Percentiles rank a stretch among this genome's conserved stretches.
Conservation (phyloP, 2,888 invertebrate genomes). For the Apantesis nais region DNA sequence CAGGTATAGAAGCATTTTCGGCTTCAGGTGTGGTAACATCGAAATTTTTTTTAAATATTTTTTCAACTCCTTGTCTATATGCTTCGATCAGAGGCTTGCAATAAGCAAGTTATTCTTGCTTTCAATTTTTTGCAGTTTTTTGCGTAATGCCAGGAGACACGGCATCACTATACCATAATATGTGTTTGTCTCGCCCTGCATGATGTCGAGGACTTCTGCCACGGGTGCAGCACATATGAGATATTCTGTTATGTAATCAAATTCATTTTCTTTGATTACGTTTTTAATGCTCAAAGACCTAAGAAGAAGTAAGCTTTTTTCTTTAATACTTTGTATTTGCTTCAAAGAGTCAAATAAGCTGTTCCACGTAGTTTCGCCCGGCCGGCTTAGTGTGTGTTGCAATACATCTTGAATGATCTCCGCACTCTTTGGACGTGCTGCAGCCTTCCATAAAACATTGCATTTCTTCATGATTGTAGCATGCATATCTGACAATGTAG, state of each 20-base stretch:
- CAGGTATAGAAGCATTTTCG: constrained; percentile 30
- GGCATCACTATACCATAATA: constrained; percentile 28
- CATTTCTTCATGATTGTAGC: constrained; percentile 13
- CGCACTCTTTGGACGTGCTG: constrained; percentile 20
- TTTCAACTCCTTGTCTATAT: constrained; percentile 19
- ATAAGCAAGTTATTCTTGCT: constrained; percentile 12
- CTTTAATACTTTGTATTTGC: constrained; percentile 16
- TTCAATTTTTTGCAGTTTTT: constrained; percentile 24
- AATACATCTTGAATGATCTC: constrained; percentile 16
- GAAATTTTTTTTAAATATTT: constrained; percentile 20
- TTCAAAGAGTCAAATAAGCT: constrained; percentile 18
- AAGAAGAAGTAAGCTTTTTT: constrained; percentile 16
- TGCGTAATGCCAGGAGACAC: constrained; percentile 27
- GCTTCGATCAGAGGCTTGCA: constrained; percentile 13
- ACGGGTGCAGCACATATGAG: constrained; percentile 24
- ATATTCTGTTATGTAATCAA: constrained; percentile 31
- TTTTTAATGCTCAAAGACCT: constrained; percentile 22
- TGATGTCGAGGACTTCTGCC: constrained; percentile 27
- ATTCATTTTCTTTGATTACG: constrained; percentile 23
- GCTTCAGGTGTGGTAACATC: constrained; percentile 19
- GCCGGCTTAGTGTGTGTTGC: constrained; percentile 17
- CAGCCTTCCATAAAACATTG: constrained; percentile 10
- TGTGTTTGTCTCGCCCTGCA: constrained; percentile 22
- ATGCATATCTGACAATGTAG: constrained; percentile 11
- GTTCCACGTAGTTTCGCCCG: constrained; percentile 23